Conservation (phyloP, 2,797 vertebrate genomes). For the Molossus molossus region DNA sequence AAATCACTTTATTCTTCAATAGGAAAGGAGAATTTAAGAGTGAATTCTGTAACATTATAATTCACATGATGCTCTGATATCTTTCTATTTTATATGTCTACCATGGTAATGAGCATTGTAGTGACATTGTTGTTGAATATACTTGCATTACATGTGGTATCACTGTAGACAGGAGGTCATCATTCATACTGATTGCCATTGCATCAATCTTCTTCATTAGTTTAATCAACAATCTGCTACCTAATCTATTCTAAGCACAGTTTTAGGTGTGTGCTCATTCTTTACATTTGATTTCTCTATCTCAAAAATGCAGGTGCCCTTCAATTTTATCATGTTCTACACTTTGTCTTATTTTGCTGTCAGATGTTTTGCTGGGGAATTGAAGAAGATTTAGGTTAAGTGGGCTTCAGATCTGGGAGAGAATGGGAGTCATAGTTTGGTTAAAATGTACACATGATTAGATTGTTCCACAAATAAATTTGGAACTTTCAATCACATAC, state of each 20-base stretch:
- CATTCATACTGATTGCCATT: background rate
- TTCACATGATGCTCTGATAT: background rate
- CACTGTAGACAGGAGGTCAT: background rate
- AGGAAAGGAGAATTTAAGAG: slow-evolving; percentile 29
- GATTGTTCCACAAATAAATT: background rate
- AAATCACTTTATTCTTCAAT: slow-evolving; percentile 16
- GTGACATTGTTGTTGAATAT: background rate
- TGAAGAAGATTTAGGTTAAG: background rate
- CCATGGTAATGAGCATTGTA: background rate
- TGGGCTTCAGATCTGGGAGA: background rate
- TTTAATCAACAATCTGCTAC: background rate
- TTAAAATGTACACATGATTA: slow-evolving; percentile 37
- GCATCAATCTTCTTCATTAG: background rate
- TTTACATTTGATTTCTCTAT: background rate
- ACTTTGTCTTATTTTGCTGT: background rate
- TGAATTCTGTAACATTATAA: background rate
- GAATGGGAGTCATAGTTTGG: background rate
- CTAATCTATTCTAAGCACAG: background rate
- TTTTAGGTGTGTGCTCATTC: background rate
- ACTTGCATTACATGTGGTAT: background rate
- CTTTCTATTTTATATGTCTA: slow-evolving; percentile 20
- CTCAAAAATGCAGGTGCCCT: background rate
- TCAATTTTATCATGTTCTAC: background rate
- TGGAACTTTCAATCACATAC: slow-evolving; percentile 55
- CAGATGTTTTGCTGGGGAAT: background rate